phyloP scores from a whole-genome alignment of 1,140 invertebrate genomes.

The Cardiocondyla obscurior region DNA sequence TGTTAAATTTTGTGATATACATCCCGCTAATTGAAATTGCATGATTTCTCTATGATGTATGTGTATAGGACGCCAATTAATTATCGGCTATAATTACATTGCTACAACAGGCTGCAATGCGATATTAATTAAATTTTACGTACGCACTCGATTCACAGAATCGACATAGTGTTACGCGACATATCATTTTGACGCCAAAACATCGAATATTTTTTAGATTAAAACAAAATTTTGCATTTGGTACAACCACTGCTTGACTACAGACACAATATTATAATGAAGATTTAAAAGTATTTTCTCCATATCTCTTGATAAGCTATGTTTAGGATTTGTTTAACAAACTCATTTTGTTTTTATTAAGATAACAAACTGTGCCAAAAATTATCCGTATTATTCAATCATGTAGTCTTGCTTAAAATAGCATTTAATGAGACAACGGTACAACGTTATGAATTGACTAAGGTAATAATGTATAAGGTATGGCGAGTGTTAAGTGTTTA shows the following conservation, averaged over 20 bases:
- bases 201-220: constrained; percentile 68
- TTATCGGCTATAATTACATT: constrained; percentile 41
- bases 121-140: constrained; percentile 33
- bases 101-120: constrained; percentile 21
- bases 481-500: constrained; percentile 80
- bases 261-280: constrained; percentile 13
- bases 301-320: constrained; percentile 47
- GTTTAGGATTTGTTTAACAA: constrained; percentile 43
- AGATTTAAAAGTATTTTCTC: constrained; percentile 61
- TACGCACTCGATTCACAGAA: constrained; percentile 40
- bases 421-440: constrained; percentile 62
- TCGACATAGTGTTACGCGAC: constrained; percentile 60
- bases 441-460: constrained; percentile 71
- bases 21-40: constrained; percentile 62
- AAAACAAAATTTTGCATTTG: constrained; percentile 25
- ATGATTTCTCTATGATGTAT: constrained; percentile 69
- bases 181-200: constrained; percentile 64
- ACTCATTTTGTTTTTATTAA: constrained; percentile 32
- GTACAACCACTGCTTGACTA: not conserved
- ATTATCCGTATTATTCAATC: constrained; percentile 47
- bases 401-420: constrained; percentile 61
- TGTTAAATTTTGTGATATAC: constrained; percentile 70
- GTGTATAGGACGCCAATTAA: constrained; percentile 61
- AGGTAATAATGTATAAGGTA: constrained; percentile 71
- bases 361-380: constrained; percentile 79